Conservation (phyloP, 2,113 vertebrate genomes). For the Paraplagusia blochii region DNA sequence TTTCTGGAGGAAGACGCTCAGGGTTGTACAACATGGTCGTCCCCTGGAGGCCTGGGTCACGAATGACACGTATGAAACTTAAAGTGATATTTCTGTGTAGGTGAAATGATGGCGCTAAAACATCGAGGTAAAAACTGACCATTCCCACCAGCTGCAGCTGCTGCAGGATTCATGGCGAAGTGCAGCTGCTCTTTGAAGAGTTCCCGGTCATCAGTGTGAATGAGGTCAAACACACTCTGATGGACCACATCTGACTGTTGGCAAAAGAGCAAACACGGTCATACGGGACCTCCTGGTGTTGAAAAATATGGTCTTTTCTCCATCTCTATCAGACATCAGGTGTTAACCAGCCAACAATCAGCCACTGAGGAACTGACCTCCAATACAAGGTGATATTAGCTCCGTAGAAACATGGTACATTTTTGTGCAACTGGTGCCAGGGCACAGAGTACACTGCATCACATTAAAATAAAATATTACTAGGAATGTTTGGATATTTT, state of each 20-base stretch:
- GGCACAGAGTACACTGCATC: too few species aligned
- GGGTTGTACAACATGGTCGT: conserved; percentile 38
- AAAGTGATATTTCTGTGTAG: neutral
- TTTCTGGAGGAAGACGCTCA: conserved; percentile 74
- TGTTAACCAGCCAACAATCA: too few species aligned
- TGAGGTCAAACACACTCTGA: conserved; percentile 77
- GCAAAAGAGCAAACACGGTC: neutral
- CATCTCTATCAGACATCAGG: too few species aligned
- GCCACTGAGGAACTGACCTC: too few species aligned
- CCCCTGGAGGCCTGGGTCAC: conserved; percentile 22
- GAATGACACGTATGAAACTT: neutral
- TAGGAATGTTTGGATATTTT: too few species aligned
- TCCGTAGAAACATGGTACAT: too few species aligned
- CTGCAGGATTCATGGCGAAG: conserved; percentile 67
- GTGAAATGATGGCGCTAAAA: too few species aligned
- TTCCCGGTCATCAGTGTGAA: conserved; percentile 76
- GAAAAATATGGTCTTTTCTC: too few species aligned
- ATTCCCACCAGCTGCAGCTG: neutral
- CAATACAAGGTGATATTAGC: too few species aligned
- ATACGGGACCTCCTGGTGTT: too few species aligned
- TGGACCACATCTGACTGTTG: conserved; percentile 77
- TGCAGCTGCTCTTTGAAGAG: conserved; percentile 76
- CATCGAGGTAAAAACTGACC: conserved; percentile 36
- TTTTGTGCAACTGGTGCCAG: too few species aligned
- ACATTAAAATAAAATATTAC: too few species aligned